Evolutionary conservation across 2,888 invertebrate species (phyloP).

Genomic region (Baronia brevicornis): DNA sequence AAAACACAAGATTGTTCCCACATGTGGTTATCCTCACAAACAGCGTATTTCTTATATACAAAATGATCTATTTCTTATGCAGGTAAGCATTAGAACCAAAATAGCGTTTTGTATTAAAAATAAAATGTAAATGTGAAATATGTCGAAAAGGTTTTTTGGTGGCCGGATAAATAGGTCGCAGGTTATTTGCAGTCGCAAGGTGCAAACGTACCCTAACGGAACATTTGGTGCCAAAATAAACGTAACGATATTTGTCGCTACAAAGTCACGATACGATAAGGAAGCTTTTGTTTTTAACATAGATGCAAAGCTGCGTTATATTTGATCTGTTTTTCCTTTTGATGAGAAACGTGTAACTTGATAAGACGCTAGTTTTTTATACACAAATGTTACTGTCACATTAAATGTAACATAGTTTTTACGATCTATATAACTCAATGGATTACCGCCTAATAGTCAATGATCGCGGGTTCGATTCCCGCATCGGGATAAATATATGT

Average conservation of each 20-base stretch:
- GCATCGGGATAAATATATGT: too few relatives aligned
- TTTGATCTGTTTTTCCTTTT: slow-evolving; percentile 19
- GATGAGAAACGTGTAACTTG: slow-evolving; percentile 14
- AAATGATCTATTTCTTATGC: slow-evolving; percentile 14
- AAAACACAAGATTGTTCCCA: slow-evolving; percentile 57
- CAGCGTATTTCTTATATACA: slow-evolving; percentile 7
- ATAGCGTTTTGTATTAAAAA: slow-evolving; percentile 8
- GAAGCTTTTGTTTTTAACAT: slow-evolving; percentile 54
- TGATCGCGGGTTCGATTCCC: too few relatives aligned
- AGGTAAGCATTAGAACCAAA: slow-evolving; percentile 12
- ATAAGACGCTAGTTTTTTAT: too few relatives aligned
- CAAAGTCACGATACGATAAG: slow-evolving; percentile 44
- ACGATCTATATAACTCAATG: too few relatives aligned
- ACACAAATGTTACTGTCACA: too few relatives aligned
- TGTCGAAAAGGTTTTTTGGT: slow-evolving; percentile 39
- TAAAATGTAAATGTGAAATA: slow-evolving; percentile 15
- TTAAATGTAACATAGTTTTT: too few relatives aligned
- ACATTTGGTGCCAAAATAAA: slow-evolving; percentile 60
- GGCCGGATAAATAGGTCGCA: slow-evolving; percentile 69
- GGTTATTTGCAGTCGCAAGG: slow-evolving; percentile 72
- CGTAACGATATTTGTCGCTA: slow-evolving; percentile 49
- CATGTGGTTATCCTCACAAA: slow-evolving; percentile 39
- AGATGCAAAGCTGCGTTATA: slow-evolving; percentile 39
- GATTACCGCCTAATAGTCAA: too few relatives aligned
- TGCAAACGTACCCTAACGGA: slow-evolving; percentile 61